Percentiles rank a stretch among this genome's conserved stretches.
phyloP scores from a whole-genome alignment of 2,797 vertebrate species.

The Chrysolophus pictus region DNA sequence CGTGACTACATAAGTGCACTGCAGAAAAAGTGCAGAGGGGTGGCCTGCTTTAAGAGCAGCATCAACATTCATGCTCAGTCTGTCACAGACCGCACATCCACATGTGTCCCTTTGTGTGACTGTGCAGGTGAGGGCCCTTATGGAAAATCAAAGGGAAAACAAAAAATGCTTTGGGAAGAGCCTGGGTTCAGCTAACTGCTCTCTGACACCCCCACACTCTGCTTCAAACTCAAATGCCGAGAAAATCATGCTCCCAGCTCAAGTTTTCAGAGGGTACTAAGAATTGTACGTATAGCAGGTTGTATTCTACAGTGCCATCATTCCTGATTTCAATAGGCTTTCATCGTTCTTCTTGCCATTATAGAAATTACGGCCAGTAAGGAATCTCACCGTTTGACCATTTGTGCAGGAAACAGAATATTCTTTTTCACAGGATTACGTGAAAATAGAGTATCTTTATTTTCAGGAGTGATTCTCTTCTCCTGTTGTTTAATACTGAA shows the following conservation, averaged over 20 bases:
- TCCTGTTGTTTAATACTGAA: not conserved
- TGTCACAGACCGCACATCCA: accelerated
- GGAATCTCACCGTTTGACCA: not conserved
- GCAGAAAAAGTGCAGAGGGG: not conserved
- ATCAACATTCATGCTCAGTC: accelerated
- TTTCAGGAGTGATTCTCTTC: not conserved
- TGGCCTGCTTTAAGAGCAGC: accelerated
- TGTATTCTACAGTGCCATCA: not conserved
- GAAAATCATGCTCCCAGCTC: not conserved
- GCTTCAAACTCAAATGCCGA: not conserved
- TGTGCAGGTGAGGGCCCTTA: accelerated
- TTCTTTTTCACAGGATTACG: not conserved
- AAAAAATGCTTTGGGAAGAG: not conserved
- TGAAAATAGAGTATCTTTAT: accelerated
- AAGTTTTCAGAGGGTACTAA: not conserved
- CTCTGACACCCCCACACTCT: not conserved
- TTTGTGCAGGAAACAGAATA: not conserved
- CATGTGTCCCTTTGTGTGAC: not conserved
- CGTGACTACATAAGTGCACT: accelerated
- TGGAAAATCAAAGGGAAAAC: not conserved
- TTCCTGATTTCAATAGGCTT: not conserved
- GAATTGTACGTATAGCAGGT: not conserved
- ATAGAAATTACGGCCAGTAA: not conserved
- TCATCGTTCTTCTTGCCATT: not conserved
- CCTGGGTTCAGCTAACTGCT: not conserved